A percentile compares a stretch with the other conserved stretches of the same genome.
phyloP scores from a whole-genome alignment of 2,888 invertebrate genomes.

The Plemyria rubiginata region DNA sequence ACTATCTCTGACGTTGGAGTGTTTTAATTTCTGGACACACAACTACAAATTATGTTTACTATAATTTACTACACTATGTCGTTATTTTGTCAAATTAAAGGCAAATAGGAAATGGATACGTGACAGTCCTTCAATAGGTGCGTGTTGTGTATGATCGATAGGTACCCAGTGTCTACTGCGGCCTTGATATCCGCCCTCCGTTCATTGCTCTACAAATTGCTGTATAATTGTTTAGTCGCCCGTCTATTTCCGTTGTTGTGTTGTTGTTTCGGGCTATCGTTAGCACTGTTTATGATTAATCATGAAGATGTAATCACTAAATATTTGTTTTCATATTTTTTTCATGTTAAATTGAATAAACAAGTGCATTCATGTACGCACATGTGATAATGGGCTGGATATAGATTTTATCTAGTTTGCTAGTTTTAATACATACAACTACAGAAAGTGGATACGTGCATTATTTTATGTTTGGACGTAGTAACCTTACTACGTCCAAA shows the following conservation, averaged over 20 bases:
- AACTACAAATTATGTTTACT: neutral
- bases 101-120: neutral
- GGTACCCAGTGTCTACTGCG: constrained; percentile 17
- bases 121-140: constrained; percentile 7
- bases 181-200: neutral
- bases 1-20: neutral
- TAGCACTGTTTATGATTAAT: neutral
- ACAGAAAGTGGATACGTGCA: too few species aligned
- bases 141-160: constrained; percentile 23
- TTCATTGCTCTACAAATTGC: constrained; percentile 28
- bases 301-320: too few species aligned
- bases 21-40: neutral
- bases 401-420: too few species aligned
- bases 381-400: too few species aligned
- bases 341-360: too few species aligned
- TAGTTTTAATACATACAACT: too few species aligned
- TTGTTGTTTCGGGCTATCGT: neutral
- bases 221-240: constrained; percentile 31
- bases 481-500: too few species aligned
- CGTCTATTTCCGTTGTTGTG: neutral
- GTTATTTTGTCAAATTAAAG: neutral
- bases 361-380: too few species aligned
- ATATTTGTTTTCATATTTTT: too few species aligned
- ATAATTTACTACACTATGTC: neutral
- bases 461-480: too few species aligned